Evolutionary conservation across 2,113 vertebrate genomes (phyloP), one percentile per base, ranked within the genome.

Genomic region (Otus sunia): DNA sequence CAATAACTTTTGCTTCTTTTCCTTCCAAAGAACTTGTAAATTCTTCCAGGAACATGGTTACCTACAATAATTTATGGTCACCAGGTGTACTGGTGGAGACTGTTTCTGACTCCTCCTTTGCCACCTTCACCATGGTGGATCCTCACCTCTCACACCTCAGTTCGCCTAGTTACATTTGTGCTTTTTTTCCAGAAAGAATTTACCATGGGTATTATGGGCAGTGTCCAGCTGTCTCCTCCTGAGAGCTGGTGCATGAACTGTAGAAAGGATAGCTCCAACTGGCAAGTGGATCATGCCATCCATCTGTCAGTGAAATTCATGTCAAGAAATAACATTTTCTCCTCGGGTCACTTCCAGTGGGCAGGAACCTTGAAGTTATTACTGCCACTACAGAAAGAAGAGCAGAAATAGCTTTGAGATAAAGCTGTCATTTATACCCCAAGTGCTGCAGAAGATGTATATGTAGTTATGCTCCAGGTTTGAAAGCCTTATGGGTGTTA

Each of bases 111-210:
- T 41, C 21, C 17, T 90, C 63, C 62, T 78, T 29, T 77, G 21
- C 26, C 22, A 53, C 29, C 30, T 55, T 91, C 26, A 39, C 41
- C 21, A 5, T 4, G 15, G 53, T 64, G 59, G 39, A 64, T 50
- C 34, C 17, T 78, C 29, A 68, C 18, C 34, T 26, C 12, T 56
- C 0, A 0, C 15, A 49, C 7, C 19, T 37, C 5, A 1, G 15
- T 52, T 95, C 1, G 0, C 47, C 62, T 63, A 47, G 13, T 45
- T 74, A 59, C 12, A n/a, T 47, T 47, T 74, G 30, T 72, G 37
- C 16, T 58, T 92, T 58, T 92, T 45, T 81, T 69, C 15, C 52
- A 50, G 37, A 32, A 67, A 79, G 30, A 47, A 52, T 68, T 74
- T 91, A 20, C 6, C 11, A 5, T 13, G 15, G 10, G 5, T 64